phyloP scores from a whole-genome alignment of 2,113 vertebrate species.

The Lycocorax pyrrhopterus region DNA sequence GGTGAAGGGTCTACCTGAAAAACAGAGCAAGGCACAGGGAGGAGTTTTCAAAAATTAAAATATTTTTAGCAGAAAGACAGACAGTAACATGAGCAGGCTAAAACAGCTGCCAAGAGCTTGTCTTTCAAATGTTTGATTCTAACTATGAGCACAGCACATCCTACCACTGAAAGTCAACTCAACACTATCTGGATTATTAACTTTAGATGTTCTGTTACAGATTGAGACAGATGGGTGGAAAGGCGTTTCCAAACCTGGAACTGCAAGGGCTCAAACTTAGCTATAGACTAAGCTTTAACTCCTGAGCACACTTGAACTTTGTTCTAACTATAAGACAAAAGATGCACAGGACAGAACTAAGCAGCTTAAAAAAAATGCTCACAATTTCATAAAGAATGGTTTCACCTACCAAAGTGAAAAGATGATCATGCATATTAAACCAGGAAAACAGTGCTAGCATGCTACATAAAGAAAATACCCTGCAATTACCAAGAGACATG shows the following conservation, averaged over 20 bases:
- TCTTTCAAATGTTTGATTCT: not conserved
- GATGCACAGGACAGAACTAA: not conserved
- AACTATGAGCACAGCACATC: not conserved
- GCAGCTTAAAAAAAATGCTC: not conserved
- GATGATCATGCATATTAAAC: not conserved
- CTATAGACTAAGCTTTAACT: not conserved
- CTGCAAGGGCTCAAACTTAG: not conserved
- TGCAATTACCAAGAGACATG: slow-evolving; percentile 23
- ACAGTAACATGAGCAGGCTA: not conserved
- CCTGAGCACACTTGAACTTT: not conserved
- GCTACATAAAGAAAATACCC: not conserved
- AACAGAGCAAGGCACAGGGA: not conserved
- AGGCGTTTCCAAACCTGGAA: not conserved
- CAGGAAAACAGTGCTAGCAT: not conserved
- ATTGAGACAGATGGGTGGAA: not conserved
- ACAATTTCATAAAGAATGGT: not conserved
- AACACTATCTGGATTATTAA: not conserved
- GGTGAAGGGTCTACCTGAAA: not conserved
- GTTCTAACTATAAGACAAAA: not conserved
- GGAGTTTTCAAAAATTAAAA: not conserved
- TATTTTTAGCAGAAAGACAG: not conserved
- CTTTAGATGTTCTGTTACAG: not conserved
- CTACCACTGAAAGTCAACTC: not conserved
- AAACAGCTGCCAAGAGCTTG: not conserved
- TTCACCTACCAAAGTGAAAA: not conserved